phyloP scores from a whole-genome alignment of 2,797 vertebrate species.

The Adelosebastes latens region DNA sequence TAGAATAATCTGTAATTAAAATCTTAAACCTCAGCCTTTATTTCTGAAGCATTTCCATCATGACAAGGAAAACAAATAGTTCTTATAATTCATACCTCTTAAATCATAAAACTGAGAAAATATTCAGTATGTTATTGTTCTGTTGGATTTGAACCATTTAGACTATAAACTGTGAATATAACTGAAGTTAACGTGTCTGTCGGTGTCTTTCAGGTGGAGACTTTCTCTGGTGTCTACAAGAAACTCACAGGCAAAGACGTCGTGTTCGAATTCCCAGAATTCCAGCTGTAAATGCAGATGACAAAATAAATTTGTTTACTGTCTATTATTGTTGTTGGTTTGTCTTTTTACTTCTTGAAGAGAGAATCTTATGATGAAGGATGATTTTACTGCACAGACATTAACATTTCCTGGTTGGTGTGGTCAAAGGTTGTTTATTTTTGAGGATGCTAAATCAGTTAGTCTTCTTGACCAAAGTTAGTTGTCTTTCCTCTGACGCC shows the following conservation, averaged over 20 bases:
- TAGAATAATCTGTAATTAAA: too few species aligned
- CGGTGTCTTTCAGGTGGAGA: conserved; percentile 89
- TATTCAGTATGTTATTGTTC: neutral
- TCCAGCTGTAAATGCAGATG: conserved; percentile 93
- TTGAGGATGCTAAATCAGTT: too few species aligned
- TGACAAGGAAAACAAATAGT: too few species aligned
- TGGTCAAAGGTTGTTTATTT: neutral
- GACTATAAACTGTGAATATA: too few species aligned
- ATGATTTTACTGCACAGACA: neutral
- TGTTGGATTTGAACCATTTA: neutral
- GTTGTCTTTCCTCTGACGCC: too few species aligned
- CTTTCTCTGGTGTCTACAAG: conserved; percentile 99
- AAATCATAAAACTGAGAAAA: neutral
- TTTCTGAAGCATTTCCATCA: neutral
- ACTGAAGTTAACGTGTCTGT: neutral
- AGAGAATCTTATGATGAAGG: neutral
- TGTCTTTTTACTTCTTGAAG: neutral
- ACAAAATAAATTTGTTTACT: conserved; percentile 92
- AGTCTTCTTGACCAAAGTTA: too few species aligned
- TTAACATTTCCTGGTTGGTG: accelerated
- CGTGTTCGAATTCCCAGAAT: conserved; percentile 98
- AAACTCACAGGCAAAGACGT: conserved; percentile 99
- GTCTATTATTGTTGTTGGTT: neutral
- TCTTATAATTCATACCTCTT: too few species aligned
- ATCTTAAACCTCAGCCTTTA: too few species aligned